A percentile compares a stretch with the other conserved stretches of the same genome.
These are phyloP conservation scores for Wiebesia pumilae DNA, from an alignment of 1,140 invertebrate species.

Conservation along the genomic window DNA sequence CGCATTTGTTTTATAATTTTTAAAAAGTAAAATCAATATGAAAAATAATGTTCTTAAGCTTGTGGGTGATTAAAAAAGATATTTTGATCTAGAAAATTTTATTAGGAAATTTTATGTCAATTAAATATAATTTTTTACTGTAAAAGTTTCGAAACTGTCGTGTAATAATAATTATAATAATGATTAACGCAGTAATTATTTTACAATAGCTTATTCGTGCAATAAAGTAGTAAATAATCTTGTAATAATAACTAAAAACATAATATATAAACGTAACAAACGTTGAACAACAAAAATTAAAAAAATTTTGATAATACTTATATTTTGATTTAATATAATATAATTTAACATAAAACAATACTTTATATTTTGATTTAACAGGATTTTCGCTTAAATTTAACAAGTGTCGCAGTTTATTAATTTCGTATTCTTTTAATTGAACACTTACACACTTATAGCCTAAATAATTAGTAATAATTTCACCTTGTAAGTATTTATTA, in stretches of 20 bases:
- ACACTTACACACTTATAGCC: conserved; percentile 13
- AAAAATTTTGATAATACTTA: neutral
- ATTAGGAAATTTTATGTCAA: conserved; percentile 36
- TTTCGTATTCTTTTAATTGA: neutral
- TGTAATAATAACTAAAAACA: neutral
- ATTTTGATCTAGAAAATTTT: conserved; percentile 45
- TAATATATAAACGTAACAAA: neutral
- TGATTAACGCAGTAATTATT: neutral
- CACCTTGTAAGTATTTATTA: neutral
- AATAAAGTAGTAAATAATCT: conserved; percentile 2
- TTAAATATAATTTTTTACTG: conserved; percentile 46
- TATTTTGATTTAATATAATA: neutral
- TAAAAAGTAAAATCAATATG: too few relatives aligned
- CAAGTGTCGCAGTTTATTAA: neutral
- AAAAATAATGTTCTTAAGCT: neutral
- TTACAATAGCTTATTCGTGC: neutral
- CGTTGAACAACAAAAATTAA: neutral
- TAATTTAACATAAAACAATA: too few relatives aligned
- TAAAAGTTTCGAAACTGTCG: conserved; percentile 15
- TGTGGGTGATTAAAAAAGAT: neutral
- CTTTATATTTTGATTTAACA: conserved; percentile 6
- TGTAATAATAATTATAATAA: neutral
- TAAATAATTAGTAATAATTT: conserved; percentile 31
- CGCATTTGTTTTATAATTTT: too few relatives aligned
- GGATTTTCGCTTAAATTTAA: conserved; percentile 9